Conservation (phyloP, 2,113 vertebrate genomes). For the Cardinalis cardinalis region DNA sequence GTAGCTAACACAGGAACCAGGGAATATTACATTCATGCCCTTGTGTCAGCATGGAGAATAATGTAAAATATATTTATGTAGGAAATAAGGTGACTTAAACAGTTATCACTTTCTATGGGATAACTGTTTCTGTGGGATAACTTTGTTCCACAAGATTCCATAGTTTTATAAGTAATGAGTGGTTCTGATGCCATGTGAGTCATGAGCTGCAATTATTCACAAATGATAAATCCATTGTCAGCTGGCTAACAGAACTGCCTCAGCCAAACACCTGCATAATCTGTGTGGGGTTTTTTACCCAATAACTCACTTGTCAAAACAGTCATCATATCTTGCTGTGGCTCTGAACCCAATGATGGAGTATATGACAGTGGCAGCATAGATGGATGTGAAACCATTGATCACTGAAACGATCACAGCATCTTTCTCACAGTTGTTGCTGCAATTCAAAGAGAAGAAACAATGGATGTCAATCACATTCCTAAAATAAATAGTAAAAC, state of each 20-base stretch:
- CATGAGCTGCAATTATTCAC: not conserved
- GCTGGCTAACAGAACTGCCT: not conserved
- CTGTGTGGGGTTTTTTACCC: not conserved
- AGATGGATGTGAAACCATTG: conserved; percentile 92
- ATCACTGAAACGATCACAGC: conserved; percentile 89
- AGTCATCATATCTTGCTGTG: conserved; percentile 84
- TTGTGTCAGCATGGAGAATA: not conserved
- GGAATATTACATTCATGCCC: not conserved
- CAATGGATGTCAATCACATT: not conserved
- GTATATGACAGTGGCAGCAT: conserved; percentile 90
- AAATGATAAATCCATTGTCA: not conserved
- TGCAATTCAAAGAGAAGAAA: conserved; percentile 47
- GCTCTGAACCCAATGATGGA: conserved; percentile 97
- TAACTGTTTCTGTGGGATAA: too few species aligned
- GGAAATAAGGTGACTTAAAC: not conserved
- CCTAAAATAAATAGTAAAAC: not conserved
- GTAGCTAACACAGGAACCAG: not conserved
- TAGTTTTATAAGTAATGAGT: not conserved
- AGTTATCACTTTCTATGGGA: not conserved
- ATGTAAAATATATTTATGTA: not conserved
- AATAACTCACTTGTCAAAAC: conserved; percentile 73
- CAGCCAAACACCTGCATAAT: not conserved
- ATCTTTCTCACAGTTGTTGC: conserved; percentile 94
- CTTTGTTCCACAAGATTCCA: not conserved
- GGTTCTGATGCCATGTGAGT: not conserved